Percentiles rank a stretch among this genome's conserved stretches.
These are phyloP conservation scores for Helicolenus hilgendorfi DNA, from an alignment of 2,797 vertebrate species.

Conservation along the genomic window DNA sequence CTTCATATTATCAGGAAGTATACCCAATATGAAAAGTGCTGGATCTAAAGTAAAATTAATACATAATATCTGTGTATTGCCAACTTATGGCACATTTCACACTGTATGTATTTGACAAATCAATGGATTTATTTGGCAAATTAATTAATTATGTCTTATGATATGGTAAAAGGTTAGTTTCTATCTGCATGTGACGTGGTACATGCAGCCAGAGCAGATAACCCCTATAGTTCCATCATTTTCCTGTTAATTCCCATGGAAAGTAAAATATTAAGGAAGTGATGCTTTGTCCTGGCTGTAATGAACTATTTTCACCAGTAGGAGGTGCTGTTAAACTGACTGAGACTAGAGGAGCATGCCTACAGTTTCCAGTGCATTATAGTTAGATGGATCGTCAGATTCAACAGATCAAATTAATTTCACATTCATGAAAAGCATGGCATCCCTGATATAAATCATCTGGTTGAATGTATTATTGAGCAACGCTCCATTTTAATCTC, in stretches of 20 bases:
- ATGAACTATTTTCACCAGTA: not conserved
- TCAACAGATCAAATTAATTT: not conserved
- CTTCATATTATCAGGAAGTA: not conserved
- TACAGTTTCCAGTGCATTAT: not conserved
- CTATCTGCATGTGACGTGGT: not conserved
- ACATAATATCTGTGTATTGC: too few species aligned
- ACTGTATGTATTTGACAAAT: too few species aligned
- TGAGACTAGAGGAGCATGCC: not conserved
- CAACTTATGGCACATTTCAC: too few species aligned
- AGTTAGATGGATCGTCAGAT: not conserved
- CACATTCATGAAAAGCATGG: not conserved
- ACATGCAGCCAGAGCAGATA: not conserved
- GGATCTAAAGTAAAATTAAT: not conserved
- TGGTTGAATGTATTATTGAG: not conserved
- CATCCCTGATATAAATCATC: not conserved
- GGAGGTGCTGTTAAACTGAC: conserved; percentile 18
- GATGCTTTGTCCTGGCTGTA: not conserved
- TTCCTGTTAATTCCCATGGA: not conserved
- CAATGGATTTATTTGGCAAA: too few species aligned
- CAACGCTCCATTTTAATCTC: not conserved
- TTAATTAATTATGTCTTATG: not conserved
- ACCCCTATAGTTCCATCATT: not conserved
- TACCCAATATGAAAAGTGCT: not conserved
- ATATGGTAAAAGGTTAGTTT: not conserved
- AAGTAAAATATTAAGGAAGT: not conserved